Base-by-base conservation (phyloP, 2,888 invertebrate genomes). In the Rotaria socialis region DNA sequence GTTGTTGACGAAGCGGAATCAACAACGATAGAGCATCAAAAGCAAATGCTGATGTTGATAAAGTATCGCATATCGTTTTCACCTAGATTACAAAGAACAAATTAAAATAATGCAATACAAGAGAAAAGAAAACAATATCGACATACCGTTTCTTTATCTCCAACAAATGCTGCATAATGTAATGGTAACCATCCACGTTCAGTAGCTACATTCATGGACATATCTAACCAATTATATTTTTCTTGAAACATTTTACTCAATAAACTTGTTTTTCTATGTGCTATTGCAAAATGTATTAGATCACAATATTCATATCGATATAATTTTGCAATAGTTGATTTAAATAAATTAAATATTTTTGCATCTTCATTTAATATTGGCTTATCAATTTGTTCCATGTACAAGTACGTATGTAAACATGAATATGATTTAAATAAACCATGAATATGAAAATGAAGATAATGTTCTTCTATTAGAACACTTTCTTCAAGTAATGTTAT, bases 181-280 rank as follows among this genome's bases (percentile, higher is more conserved):
- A 80, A 80, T 80, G 80, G 80, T 80, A 80, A 80, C 80, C 80
- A 80, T 47, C 80, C 80, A 47, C 80, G 80, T 80, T 80, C 80
- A 24, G 80, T 80, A 24, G 3, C 3, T 47, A n/a, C n/a, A 47
- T 47, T 80, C 80, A 80, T 80, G 0, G 80, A 43, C n/a, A n/a
- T n/a, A 47, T 80, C 80, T 11, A 80, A 43, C 80, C 80, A 80
- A 80, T 80, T 47, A 5, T 24, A 5, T 8, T 43, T 24, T 0
- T 16, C 35, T 24, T 19, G 24, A 47, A 47, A 80, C 3, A 80
- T 80, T 47, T n/a, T n/a, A 80, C 10, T n/a, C 0, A 80, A 1
- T 47, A 80, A 47, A 14, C 10, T 80, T 24, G 47, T 47, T 80
- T 80, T 80, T n/a, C 47, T 80, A 47, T 80, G 80, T 47, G 80